Percentiles rank a stretch among this genome's conserved stretches.
Evolutionary conservation across 1,140 invertebrate species (phyloP).

Genomic region (Pristionchus pacificus): DNA sequence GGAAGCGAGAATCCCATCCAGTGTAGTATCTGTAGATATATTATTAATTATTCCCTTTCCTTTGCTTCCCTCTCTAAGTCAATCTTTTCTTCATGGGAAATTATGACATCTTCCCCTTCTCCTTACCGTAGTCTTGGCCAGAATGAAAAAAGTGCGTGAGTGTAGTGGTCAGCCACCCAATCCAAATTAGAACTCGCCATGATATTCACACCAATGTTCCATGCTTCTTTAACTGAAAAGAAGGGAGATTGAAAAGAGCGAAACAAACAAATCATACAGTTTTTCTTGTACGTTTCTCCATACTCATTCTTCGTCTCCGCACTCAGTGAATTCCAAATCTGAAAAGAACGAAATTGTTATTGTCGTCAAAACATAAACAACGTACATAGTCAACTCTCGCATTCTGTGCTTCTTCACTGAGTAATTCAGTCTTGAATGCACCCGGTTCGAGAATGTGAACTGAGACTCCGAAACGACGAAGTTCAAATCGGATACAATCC

Average conservation of each 20-base stretch:
- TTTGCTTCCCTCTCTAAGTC: too few relatives aligned
- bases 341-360: neutral
- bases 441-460: conserved; percentile 57
- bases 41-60: too few relatives aligned
- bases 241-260: neutral
- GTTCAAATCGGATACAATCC: conserved; percentile 37
- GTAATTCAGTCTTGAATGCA: conserved; percentile 50
- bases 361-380: neutral
- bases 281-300: conserved; percentile 46
- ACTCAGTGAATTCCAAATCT: conserved; percentile 37
- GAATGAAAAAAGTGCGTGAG: conserved; percentile 49
- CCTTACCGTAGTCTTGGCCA: conserved; percentile 48
- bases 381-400: conserved; percentile 29
- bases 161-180: conserved; percentile 53
- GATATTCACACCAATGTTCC: conserved; percentile 27
- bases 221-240: conserved; percentile 39
- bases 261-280: conserved; percentile 46
- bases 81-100: too few relatives aligned
- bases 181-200: conserved; percentile 35
- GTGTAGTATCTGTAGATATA: conserved; percentile 20
- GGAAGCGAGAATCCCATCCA: conserved; percentile 48
- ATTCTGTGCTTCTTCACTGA: conserved; percentile 36
- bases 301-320: conserved; percentile 46
- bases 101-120: too few relatives aligned
- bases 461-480: conserved; percentile 46